Percentiles rank a stretch among this genome's conserved stretches.
These are phyloP conservation scores for Metacarcinus magister DNA, from an alignment of 2,888 invertebrate species.

Conservation along the genomic window DNA sequence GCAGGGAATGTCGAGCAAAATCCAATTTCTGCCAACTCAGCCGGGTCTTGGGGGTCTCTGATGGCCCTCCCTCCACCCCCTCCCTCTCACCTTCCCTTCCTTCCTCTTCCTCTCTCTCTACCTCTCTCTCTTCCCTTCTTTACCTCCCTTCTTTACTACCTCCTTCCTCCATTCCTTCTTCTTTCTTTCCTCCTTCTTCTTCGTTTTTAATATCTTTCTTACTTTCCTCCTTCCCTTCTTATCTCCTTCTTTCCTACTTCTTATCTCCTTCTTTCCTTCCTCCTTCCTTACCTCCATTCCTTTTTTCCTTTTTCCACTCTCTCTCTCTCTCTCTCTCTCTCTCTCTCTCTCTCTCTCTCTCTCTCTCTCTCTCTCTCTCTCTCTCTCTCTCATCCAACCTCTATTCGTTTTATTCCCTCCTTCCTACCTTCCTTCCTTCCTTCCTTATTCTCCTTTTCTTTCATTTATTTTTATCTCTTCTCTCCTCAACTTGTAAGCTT, in stretches of 20 bases:
- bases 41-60: constrained; percentile 52
- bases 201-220: neutral
- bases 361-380: neutral
- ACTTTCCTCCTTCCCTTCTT: neutral
- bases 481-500: neutral
- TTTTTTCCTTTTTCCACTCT: no score
- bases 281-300: neutral
- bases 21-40: constrained; percentile 68
- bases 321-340: neutral
- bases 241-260: neutral
- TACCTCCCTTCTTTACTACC: neutral
- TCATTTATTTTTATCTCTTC: neutral
- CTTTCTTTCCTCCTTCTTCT: neutral
- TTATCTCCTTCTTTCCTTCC: neutral
- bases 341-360: neutral
- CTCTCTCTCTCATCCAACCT: neutral
- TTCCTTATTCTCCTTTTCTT: neutral
- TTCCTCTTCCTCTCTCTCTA: neutral
- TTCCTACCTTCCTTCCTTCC: neutral
- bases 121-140: no score
- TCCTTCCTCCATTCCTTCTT: neutral
- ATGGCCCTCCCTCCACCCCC: constrained; percentile 8
- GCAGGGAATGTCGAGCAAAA: constrained; percentile 63
- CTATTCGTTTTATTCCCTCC: neutral
- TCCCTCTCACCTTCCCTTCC: neutral